phyloP scores from a whole-genome alignment of 2,113 vertebrate species.

The Halichoeres trimaculatus region DNA sequence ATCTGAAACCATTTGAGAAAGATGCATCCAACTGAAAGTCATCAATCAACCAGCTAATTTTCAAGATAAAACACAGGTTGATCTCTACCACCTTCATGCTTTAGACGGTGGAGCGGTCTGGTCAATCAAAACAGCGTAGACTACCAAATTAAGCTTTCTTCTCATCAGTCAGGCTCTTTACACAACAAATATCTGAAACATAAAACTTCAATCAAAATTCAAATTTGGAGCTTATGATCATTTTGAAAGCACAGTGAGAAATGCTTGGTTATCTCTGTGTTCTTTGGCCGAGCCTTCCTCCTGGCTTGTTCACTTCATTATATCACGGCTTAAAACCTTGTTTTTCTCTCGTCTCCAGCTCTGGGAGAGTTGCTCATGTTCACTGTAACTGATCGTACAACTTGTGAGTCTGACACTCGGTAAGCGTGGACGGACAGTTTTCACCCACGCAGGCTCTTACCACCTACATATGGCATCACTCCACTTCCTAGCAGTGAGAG shows the following conservation, averaged over 20 bases:
- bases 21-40: too few relatives aligned
- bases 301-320: constrained; percentile 47
- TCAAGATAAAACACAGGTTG: too few relatives aligned
- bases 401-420: constrained; percentile 52
- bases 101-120: too few relatives aligned
- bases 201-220: neutral
- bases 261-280: constrained; percentile 12
- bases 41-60: too few relatives aligned
- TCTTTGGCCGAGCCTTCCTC: constrained; percentile 21
- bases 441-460: constrained; percentile 60
- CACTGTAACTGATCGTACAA: constrained; percentile 40
- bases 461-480: constrained; percentile 64
- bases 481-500: constrained; percentile 58
- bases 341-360: constrained; percentile 28
- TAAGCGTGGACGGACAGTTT: constrained; percentile 57
- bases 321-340: constrained; percentile 35
- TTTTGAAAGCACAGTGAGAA: neutral
- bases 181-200: too few relatives aligned
- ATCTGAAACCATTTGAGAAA: too few relatives aligned
- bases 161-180: neutral
- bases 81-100: too few relatives aligned
- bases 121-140: neutral
- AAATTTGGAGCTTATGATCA: neutral
- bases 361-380: constrained; percentile 44
- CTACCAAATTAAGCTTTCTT: neutral